phyloP scores from a whole-genome alignment of 2,888 invertebrate genomes.

The Micropterix aruncella region DNA sequence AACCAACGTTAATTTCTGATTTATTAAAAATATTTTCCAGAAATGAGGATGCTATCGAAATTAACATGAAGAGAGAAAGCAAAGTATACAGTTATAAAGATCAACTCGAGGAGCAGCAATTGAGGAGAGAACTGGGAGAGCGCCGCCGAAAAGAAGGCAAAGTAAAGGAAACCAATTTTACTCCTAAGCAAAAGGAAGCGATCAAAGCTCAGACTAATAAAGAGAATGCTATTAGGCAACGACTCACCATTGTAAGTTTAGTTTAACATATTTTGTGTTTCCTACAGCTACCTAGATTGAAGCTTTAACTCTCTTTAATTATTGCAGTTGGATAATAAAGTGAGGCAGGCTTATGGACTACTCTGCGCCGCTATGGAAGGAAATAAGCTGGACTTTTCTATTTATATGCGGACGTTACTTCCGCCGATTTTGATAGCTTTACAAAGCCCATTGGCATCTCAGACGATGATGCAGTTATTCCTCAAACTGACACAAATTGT shows the following conservation, averaged over 20 bases:
- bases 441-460: constrained; percentile 66
- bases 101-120: constrained; percentile 86
- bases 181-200: constrained; percentile 86
- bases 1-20: too few relatives aligned
- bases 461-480: constrained; percentile 45
- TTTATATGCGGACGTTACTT: constrained; percentile 18
- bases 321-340: background rate
- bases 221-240: constrained; percentile 62
- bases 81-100: constrained; percentile 95
- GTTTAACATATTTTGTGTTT: background rate
- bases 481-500: constrained; percentile 43
- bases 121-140: constrained; percentile 85
- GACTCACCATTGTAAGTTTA: constrained; percentile 42
- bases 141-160: constrained; percentile 72
- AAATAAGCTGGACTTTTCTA: background rate
- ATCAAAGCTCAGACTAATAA: constrained; percentile 76
- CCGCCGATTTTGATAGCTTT: constrained; percentile 44
- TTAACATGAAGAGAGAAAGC: constrained; percentile 88
- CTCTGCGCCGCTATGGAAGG: background rate
- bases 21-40: too few relatives aligned
- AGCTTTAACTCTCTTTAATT: constrained; percentile 20
- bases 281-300: too few relatives aligned
- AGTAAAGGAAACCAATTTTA: constrained; percentile 39
- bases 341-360: background rate
- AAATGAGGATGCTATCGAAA: constrained; percentile 34